Evolutionary conservation across 1,140 invertebrate genomes (phyloP), one percentile per base, ranked within the genome.

Genomic region (Zelostemma sp.): DNA sequence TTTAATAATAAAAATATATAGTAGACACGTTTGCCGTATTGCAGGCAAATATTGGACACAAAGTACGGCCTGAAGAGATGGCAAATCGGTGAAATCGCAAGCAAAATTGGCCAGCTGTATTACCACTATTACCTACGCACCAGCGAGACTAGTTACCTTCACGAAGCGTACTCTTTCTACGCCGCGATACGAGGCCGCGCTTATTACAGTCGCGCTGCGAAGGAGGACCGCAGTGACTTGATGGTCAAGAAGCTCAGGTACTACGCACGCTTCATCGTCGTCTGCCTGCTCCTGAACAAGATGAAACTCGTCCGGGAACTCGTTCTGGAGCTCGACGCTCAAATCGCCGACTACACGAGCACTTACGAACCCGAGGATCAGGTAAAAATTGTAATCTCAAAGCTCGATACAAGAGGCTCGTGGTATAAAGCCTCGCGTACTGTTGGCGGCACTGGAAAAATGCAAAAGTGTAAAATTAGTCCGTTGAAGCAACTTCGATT

Each of bases 71-170:
- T 99, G 66, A 99, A 99, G 77, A 86, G 97, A 69, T 99, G 97
- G 97, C 97, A 99, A 87, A 99, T 99, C 75, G 97, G 97, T 47
- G 97, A 99, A 87, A 97, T 99, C 65, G 97, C 97, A 9, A 98
- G 96, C 8, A 99, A 99, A 88, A 99, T 99, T 83, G 97, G 97
- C 64, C 97, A 99, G 86, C 91, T 99, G 14, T 99, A 99, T 86
- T 99, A 99, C 82, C 97, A 99, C 86, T 99, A 98, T 85, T 99
- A 99, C 84, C 87, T 98, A 75, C 87, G 96, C 80, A 97, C 96
- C 55, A 97, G 96, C 86, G 96, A 99, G 87, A 97, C 95, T 18
- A 96, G 95, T 84, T 98, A 98, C 85, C 87, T 99, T 64, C 95
- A 96, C 81, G 97, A 98, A 87, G 95, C 96, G 28, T 97, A 93